Percentiles rank a stretch among this genome's conserved stretches.
phyloP scores from a whole-genome alignment of 2,888 invertebrate species.

The Nysson spinosus region DNA sequence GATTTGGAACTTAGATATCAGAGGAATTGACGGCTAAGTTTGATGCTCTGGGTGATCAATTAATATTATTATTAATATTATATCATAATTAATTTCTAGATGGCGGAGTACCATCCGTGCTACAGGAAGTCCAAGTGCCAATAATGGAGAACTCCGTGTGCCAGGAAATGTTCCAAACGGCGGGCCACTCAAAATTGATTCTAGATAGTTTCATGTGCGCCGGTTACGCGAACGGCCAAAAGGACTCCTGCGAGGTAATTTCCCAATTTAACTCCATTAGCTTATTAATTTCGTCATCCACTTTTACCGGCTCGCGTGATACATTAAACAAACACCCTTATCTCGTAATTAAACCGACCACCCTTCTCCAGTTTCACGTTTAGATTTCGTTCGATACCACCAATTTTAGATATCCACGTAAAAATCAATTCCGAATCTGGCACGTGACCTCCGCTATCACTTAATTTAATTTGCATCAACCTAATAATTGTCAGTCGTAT shows the following conservation, averaged over 20 bases:
- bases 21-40: no score
- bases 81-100: constrained; percentile 72
- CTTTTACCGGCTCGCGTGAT: no score
- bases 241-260: constrained; percentile 93
- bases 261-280: not conserved
- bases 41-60: no score
- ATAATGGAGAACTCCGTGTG: constrained; percentile 94
- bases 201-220: constrained; percentile 93
- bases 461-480: no score
- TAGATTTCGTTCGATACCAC: constrained; percentile 7
- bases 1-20: no score
- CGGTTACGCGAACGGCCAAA: constrained; percentile 93
- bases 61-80: no score
- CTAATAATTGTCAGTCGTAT: no score
- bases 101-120: constrained; percentile 91
- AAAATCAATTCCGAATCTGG: no score
- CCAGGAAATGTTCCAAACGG: constrained; percentile 95
- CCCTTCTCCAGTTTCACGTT: not conserved
- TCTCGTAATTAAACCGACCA: not conserved
- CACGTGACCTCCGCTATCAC: no score
- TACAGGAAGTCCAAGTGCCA: constrained; percentile 95
- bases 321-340: not conserved
- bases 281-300: not conserved
- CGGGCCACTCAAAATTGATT: constrained; percentile 92
- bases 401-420: no score